phyloP scores from a whole-genome alignment of 92 coral and sea anemone genomes.

The Palythoa grandiflora region DNA sequence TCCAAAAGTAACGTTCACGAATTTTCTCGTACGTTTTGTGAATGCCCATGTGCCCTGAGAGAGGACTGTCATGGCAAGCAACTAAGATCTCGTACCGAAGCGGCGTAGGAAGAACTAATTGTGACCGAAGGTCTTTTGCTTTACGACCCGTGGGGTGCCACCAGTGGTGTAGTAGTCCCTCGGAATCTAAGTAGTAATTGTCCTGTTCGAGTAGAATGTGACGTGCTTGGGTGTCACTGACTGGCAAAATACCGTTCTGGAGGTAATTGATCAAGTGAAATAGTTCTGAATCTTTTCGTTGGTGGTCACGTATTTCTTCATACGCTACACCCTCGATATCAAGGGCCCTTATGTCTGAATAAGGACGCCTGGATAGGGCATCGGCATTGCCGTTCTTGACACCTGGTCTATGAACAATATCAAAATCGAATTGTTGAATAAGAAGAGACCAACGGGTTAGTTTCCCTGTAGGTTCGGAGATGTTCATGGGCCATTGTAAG shows the following conservation, averaged over 20 bases:
- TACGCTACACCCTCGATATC: slow-evolving; percentile 42
- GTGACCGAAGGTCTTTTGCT: not conserved
- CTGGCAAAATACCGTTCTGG: slow-evolving; percentile 46
- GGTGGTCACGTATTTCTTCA: slow-evolving; percentile 40
- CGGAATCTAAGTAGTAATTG: slow-evolving; percentile 3
- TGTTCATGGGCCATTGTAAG: slow-evolving; percentile 56
- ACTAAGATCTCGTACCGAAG: slow-evolving; percentile 42
- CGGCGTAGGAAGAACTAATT: slow-evolving; percentile 44
- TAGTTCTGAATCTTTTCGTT: slow-evolving; percentile 32
- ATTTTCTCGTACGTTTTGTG: slow-evolving; percentile 63
- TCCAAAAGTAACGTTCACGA: slow-evolving; percentile 64
- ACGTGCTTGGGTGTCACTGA: slow-evolving; percentile 19
- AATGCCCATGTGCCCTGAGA: slow-evolving; percentile 48
- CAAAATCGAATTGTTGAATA: slow-evolving; percentile 50
- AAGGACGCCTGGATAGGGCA: slow-evolving; percentile 55
- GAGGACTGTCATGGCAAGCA: slow-evolving; percentile 42
- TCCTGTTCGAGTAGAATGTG: slow-evolving; percentile 15
- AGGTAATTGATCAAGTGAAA: slow-evolving; percentile 45
- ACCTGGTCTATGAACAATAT: slow-evolving; percentile 45
- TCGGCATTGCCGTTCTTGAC: slow-evolving; percentile 50
- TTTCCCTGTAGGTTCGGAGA: slow-evolving; percentile 43
- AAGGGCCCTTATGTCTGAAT: slow-evolving; percentile 5
- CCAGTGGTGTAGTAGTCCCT: slow-evolving; percentile 27
- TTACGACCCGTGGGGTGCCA: not conserved
- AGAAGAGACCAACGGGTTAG: slow-evolving; percentile 48